A percentile compares a stretch with the other conserved stretches of the same genome.
phyloP scores from a whole-genome alignment of 2,113 vertebrate species.

The Hemibagrus wyckioides region DNA sequence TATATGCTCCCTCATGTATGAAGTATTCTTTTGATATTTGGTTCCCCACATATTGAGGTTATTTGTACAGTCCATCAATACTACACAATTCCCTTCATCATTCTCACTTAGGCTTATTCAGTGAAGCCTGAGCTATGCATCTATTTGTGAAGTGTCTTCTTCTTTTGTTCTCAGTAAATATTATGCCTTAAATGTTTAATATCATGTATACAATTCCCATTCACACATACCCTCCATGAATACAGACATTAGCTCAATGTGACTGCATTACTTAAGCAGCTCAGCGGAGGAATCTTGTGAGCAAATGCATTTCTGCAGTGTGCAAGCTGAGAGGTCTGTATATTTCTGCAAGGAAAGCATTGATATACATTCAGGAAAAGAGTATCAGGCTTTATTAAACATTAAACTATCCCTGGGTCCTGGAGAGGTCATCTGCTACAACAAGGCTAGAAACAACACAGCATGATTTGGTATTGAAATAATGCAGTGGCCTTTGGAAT shows the following conservation, averaged over 20 bases:
- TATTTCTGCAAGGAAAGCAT: not conserved
- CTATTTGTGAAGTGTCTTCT: too few relatives aligned
- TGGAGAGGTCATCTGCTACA: not conserved
- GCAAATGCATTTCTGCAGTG: not conserved
- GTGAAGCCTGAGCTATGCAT: too few relatives aligned
- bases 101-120: too few relatives aligned
- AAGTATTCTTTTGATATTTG: too few relatives aligned
- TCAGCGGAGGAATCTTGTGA: not conserved
- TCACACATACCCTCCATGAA: not conserved
- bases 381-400: not conserved
- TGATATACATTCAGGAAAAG: not conserved
- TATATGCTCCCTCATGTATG: too few relatives aligned
- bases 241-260: not conserved
- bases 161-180: not conserved
- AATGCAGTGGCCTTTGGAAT: not conserved
- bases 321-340: not conserved
- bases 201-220: too few relatives aligned
- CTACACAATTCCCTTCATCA: too few relatives aligned
- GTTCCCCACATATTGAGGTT: too few relatives aligned
- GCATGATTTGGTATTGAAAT: constrained; percentile 37
- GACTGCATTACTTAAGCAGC: not conserved
- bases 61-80: too few relatives aligned
- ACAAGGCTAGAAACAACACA: not conserved
- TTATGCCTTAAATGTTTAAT: not conserved
- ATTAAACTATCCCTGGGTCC: not conserved